A percentile compares a stretch with the other conserved stretches of the same genome.
These are phyloP conservation scores for Scrobipalpa costella DNA, from an alignment of 2,888 invertebrate genomes.

Conservation along the genomic window DNA sequence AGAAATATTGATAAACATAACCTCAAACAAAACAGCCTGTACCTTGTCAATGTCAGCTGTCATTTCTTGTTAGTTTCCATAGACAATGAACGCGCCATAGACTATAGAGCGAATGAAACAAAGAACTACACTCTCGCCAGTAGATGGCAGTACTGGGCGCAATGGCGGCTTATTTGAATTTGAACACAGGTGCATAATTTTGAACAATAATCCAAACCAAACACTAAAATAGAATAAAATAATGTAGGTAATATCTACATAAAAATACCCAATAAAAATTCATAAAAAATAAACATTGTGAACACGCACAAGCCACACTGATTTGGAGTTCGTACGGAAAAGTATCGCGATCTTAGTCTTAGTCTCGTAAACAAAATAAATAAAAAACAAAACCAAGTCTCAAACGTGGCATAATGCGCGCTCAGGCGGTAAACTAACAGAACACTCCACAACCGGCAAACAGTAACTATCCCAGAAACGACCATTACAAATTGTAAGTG, in stretches of 20 bases:
- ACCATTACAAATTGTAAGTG: constrained; percentile 53
- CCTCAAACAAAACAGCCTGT: constrained; percentile 11
- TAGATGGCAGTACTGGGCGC: background rate
- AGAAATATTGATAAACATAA: constrained; percentile 11
- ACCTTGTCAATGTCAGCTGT: background rate
- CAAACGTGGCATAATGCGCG: no score
- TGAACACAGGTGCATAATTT: background rate
- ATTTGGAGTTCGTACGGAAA: no score
- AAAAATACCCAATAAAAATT: no score
- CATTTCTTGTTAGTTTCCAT: background rate
- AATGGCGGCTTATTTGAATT: constrained; percentile 2
- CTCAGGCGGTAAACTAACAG: background rate
- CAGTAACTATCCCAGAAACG: background rate
- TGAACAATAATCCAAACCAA: background rate
- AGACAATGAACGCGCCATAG: background rate
- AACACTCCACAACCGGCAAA: background rate
- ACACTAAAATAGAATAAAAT: no score
- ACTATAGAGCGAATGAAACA: constrained; percentile 1
- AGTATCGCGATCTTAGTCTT: no score
- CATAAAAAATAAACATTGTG: no score
- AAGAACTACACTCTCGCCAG: background rate
- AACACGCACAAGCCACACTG: no score
- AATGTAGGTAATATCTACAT: no score
- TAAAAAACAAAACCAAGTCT: no score
- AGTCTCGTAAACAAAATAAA: no score